Base-by-base conservation (phyloP, 2,113 vertebrate species). In the Ornithorhynchus anatinus region DNA sequence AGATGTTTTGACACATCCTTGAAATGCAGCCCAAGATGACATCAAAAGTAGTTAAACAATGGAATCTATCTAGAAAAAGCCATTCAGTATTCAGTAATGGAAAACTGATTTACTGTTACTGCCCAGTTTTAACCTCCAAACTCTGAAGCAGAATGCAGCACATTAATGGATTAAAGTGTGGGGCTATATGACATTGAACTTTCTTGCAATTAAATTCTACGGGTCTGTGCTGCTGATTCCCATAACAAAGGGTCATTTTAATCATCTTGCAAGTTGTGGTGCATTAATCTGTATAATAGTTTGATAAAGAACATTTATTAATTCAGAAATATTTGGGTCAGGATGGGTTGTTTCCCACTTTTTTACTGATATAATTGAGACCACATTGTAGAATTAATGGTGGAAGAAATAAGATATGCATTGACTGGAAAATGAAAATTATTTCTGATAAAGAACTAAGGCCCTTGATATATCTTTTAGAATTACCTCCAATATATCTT, bases 351-450 rank as follows among this genome's bases (percentile, higher is more conserved):
- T 89, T 92, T 90, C 83, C 84, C 69, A 89, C 67, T 89, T 90
- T 84, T 88, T 72, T 90, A 53, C 75, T 65, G 48, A 77, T 88
- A 78, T 86, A 93, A 89, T 91, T 89, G 89, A 91, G 87, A 89
- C 83, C 75, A 80, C 77, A 80, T 79, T 90, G 87, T 78, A 88
- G 91, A 92, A 91, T 91, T 92, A 94, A 92, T 94, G 90, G 81
- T 89, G 92, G 88, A 91, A 92, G 82, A 94, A 94, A 93, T 93
- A 93, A 91, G 88, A 88, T 91, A 92, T 36, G 80, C 88, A 88
- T 91, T 92, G 87, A 90, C 82, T 92, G 89, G 90, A 92, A 94
- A 94, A 93, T 87, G 60, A 85, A 87, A 90, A 87, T 89, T 87
- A 86, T 91, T 92, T 88, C 88, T 87, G 81, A 85, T 90, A 83